These are phyloP conservation scores for Meiosimyza platycephala DNA, from an alignment of 2,888 invertebrate species.

Conservation along the genomic window DNA sequence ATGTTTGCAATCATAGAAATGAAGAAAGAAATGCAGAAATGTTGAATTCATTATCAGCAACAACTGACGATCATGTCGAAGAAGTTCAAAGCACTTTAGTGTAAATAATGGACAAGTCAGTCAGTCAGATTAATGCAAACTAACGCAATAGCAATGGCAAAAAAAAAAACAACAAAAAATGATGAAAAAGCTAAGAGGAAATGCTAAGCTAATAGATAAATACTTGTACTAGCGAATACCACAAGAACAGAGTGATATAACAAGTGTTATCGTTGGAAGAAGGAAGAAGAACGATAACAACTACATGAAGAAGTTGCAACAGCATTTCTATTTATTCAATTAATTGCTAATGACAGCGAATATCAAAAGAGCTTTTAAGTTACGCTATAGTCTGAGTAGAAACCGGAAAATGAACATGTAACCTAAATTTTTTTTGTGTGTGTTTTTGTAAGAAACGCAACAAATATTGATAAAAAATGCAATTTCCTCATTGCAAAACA, in stretches of 20 bases:
- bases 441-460: too few species aligned
- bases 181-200: slow-evolving; percentile 38
- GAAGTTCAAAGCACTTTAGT: slow-evolving; percentile 56
- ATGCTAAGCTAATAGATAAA: not conserved
- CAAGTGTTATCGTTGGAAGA: slow-evolving; percentile 16
- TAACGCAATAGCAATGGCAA: not conserved
- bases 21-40: slow-evolving; percentile 36
- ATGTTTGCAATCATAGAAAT: slow-evolving; percentile 50
- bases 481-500: too few species aligned
- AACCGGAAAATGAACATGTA: too few species aligned
- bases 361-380: not conserved
- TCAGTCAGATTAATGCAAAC: slow-evolving; percentile 1
- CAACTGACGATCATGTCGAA: slow-evolving; percentile 58
- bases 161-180: slow-evolving; percentile 11
- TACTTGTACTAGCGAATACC: not conserved
- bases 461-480: too few species aligned
- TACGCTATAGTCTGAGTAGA: not conserved
- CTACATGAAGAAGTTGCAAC: slow-evolving; percentile 27
- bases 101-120: slow-evolving; percentile 51
- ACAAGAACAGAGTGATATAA: not conserved
- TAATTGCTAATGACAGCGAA: not conserved
- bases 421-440: too few species aligned
- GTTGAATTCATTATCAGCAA: slow-evolving; percentile 62
- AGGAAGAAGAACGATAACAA: not conserved
- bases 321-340: slow-evolving; percentile 30